Percentiles rank a stretch among this genome's conserved stretches.
These are phyloP conservation scores for Cataglyphis cursor DNA, from an alignment of 2,888 invertebrate species.

Conservation along the genomic window DNA sequence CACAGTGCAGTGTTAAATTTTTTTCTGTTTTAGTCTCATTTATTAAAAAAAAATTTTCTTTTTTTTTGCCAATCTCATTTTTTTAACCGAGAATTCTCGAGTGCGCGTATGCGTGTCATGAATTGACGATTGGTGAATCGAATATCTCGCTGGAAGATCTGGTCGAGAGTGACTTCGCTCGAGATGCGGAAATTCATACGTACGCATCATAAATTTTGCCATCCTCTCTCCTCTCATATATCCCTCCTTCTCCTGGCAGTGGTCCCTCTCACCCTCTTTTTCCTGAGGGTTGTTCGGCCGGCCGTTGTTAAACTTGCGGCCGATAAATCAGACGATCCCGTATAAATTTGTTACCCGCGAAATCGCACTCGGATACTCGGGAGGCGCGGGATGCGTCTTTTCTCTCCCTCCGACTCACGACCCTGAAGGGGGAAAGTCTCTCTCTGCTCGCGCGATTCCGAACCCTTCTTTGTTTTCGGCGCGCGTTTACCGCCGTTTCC, in stretches of 20 bases:
- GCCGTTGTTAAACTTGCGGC: conserved; percentile 84
- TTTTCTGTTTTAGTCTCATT: neutral
- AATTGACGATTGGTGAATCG: conserved; percentile 73
- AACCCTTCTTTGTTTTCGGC: conserved; percentile 55
- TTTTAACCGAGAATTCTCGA: conserved; percentile 41
- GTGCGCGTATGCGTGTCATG: conserved; percentile 22
- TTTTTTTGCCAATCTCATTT: conserved; percentile 56
- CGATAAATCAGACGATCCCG: conserved; percentile 84
- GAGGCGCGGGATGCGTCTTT: conserved; percentile 28
- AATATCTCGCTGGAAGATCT: conserved; percentile 70
- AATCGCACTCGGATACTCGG: conserved; percentile 80
- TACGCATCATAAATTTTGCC: conserved; percentile 82
- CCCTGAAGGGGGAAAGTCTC: conserved; percentile 55
- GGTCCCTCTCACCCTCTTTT: conserved; percentile 66
- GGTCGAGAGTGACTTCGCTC: conserved; percentile 71
- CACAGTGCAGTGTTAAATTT: neutral
- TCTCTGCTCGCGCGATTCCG: conserved; percentile 44
- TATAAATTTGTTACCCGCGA: conserved; percentile 84
- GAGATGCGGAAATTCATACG: conserved; percentile 77
- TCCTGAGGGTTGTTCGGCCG: conserved; percentile 69
- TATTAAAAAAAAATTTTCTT: conserved; percentile 1
- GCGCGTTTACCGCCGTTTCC: conserved; percentile 80
- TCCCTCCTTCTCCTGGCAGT: neutral
- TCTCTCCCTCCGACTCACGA: conserved; percentile 28
- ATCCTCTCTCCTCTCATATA: conserved; percentile 66